Evolutionary conservation across 2,113 vertebrate species (phyloP), one percentile per base, ranked within the genome.

Genomic region (Egretta garzetta): DNA sequence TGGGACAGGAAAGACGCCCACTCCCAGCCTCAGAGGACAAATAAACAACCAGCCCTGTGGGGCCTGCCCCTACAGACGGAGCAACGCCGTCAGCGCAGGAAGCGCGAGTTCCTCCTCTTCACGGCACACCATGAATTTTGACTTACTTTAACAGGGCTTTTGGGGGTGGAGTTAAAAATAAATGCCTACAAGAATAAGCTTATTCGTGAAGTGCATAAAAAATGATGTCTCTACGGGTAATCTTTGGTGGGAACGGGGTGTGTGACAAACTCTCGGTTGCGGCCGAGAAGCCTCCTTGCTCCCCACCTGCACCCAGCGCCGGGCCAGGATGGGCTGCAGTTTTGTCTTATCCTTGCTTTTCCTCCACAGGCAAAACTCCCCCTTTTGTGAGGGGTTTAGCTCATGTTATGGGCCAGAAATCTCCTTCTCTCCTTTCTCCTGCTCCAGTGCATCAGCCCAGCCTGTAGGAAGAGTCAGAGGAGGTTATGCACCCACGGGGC

Each of bases 401-500:
- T 77, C 3, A 2, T 8, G 2, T 55, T 76, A 39, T 5, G 20
- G 71, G 23, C 28, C 62, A 94, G 59, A 60, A 82, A 71, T n/a
- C 30, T 59, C 30, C 8, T 49, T 17, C 20, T 33, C 19, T 82
- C 41, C 45, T 37, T 77, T 32, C 22, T 85, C 21, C 55, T 2
- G 7, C 41, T 9, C 17, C 10, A 10, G 9, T 27, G 14, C 4
- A 1, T 56, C 60, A 89, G 52, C 64, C 37, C 16, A 71, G 55
- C 35, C 66, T 64, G 49, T 1, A 5, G 21, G 32, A 47, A 50
- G 15, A 27, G 35, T 76, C 37, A 8, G 43, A 64, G 37, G 49
- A 67, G 56, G 50, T 37, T 59, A 20, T 1, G 0, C 5, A 12
- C 24, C 66, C 27, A 1, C 0, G 0, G 9, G 53, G 16, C 28